Base-by-base conservation (phyloP, 1,140 invertebrate genomes). In the Drosophila trapezifrons region DNA sequence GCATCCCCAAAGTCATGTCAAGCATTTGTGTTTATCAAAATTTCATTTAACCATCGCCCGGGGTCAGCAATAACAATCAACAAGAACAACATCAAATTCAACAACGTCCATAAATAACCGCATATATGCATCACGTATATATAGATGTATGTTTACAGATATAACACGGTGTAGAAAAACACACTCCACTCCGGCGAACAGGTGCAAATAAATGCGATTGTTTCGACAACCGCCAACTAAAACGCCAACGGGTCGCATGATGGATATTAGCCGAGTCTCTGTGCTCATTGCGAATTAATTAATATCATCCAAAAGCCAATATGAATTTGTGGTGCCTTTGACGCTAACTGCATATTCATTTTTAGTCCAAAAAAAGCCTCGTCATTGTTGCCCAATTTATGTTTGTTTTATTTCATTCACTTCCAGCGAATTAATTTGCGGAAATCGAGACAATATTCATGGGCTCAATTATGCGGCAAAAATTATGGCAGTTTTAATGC, bases 21-120 rank as follows among this genome's bases (percentile, higher is more conserved):
- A 73, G 81, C 78, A 81, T 67, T 73, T 76, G 75, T 87, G 85
- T 85, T 72, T 82, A 85, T 86, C 78, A 75, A 85, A 72, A 82
- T 78, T 85, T 55, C 59, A 78, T 85, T 86, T 85, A 86, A 86
- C 83, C 60, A 63, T 55, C 22, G 81, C 82, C 69, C 38, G 43
- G 40, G 58, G 75, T 62, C 54, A 71, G 64, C 38, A 78, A 83
- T 80, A 80, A 75, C 76, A 72, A 77, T 73, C 52, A 60, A 37
- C 59, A 45, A 62, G 25, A 70, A 63, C 76, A 83, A 67, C 63
- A 80, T 59, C 32, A 71, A 58, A 45, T 57, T 49, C 54, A 55
- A 76, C 47, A 69, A 49, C 35, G 25, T 8, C 49, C 49, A 60
- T 60, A 72, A 72, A 76, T 73, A 76, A 76, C 71, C 73, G 25